Evolutionary conservation across 2,113 vertebrate species (phyloP).

Genomic region (Ciconia boyciana): DNA sequence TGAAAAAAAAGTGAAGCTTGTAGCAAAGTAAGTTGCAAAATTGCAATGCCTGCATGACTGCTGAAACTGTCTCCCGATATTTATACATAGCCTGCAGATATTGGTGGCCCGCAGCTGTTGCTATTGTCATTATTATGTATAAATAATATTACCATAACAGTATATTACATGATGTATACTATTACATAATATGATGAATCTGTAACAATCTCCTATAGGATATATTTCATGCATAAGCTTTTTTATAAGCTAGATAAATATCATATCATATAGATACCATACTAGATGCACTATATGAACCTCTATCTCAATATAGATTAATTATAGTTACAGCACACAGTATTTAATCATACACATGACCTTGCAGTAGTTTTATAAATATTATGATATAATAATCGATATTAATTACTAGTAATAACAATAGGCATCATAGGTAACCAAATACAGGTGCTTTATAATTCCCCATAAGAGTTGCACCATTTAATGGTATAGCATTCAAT

Average conservation of each 20-base stretch:
- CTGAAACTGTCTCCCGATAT: background rate
- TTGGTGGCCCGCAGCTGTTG: background rate
- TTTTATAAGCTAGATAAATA: background rate
- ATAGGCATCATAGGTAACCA: background rate
- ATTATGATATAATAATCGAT: background rate
- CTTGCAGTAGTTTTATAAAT: background rate
- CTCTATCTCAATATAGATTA: background rate
- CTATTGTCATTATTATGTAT: background rate
- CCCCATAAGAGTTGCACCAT: background rate
- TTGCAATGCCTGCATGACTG: too few relatives aligned
- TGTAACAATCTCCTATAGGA: background rate
- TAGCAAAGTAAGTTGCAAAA: background rate
- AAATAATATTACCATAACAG: background rate
- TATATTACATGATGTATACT: too few relatives aligned
- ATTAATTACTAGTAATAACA: background rate
- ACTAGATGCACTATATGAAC: background rate
- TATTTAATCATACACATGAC: background rate
- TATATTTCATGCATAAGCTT: background rate
- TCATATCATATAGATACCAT: background rate
- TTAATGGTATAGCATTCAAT: background rate
- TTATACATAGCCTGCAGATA: background rate
- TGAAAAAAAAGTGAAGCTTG: background rate
- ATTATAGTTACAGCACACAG: background rate
- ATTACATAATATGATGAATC: too few relatives aligned
- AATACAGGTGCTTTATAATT: background rate